A percentile compares a stretch with the other conserved stretches of the same genome.
Conservation (phyloP, 2,888 invertebrate species). For the Yponomeuta sedellus region DNA sequence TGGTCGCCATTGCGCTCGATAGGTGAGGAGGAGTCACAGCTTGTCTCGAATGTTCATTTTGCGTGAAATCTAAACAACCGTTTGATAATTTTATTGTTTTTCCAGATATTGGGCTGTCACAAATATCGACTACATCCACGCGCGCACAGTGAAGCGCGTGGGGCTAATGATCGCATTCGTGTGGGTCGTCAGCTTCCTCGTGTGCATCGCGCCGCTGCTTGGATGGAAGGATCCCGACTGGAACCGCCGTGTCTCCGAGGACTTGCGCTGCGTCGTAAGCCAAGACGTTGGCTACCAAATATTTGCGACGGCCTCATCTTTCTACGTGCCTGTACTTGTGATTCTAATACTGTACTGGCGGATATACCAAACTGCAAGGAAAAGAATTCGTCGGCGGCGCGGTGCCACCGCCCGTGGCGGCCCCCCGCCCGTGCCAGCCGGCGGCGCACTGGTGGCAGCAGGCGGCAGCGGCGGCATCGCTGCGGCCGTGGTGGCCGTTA, state of each 20-base stretch:
- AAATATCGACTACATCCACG: slow-evolving; percentile 91
- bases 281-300: slow-evolving; percentile 91
- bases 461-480: slow-evolving; percentile 84
- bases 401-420: slow-evolving; percentile 75
- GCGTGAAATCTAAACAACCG: too few species aligned
- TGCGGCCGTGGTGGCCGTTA: slow-evolving; percentile 83
- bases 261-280: slow-evolving; percentile 86
- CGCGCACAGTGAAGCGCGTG: slow-evolving; percentile 85
- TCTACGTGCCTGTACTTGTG: slow-evolving; percentile 91
- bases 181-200: slow-evolving; percentile 89
- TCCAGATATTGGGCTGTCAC: slow-evolving; percentile 93
- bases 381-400: slow-evolving; percentile 85
- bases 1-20: slow-evolving; percentile 88
- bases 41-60: not conserved
- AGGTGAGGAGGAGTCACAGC: slow-evolving; percentile 68
- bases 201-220: slow-evolving; percentile 91
- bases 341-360: slow-evolving; percentile 94
- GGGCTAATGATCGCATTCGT: slow-evolving; percentile 88
- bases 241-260: slow-evolving; percentile 75
- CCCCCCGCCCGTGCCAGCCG: slow-evolving; percentile 66
- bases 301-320: slow-evolving; percentile 93
- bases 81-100: slow-evolving; percentile 12
- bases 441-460: slow-evolving; percentile 80
- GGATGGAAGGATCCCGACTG: slow-evolving; percentile 86
- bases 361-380: slow-evolving; percentile 92